Conservation (phyloP, 2,113 vertebrate species). For the Daphoenositta chrysoptera region DNA sequence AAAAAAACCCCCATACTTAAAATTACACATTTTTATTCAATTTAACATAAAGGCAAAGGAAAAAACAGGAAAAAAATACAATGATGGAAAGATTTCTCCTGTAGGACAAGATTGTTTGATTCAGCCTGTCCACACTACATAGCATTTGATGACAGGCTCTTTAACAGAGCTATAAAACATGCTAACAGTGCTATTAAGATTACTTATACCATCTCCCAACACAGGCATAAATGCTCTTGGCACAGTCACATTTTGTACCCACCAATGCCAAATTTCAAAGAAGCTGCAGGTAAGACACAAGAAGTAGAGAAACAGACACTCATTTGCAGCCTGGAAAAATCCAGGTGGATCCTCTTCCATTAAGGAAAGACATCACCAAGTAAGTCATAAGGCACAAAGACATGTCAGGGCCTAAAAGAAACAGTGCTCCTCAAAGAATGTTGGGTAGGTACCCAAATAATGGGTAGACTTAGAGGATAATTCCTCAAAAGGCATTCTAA, state of each 20-base stretch:
- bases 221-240: not conserved
- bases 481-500: not conserved
- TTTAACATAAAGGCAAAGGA: not conserved
- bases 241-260: not conserved
- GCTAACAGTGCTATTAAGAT: not conserved
- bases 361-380: not conserved
- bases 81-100: not conserved
- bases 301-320: not conserved
- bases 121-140: not conserved
- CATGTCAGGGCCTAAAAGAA: not conserved
- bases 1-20: accelerated
- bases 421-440: not conserved
- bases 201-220: not conserved
- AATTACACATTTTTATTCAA: not conserved
- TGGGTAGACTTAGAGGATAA: not conserved
- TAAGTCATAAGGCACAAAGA: not conserved
- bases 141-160: not conserved
- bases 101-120: not conserved
- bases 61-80: not conserved
- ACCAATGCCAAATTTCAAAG: not conserved
- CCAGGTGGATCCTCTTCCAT: not conserved
- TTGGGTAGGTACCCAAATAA: not conserved
- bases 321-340: not conserved
- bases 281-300: not conserved
- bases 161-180: not conserved